These are phyloP conservation scores for Rhipidura dahli DNA, from an alignment of 2,113 vertebrate genomes.

Conservation along the genomic window DNA sequence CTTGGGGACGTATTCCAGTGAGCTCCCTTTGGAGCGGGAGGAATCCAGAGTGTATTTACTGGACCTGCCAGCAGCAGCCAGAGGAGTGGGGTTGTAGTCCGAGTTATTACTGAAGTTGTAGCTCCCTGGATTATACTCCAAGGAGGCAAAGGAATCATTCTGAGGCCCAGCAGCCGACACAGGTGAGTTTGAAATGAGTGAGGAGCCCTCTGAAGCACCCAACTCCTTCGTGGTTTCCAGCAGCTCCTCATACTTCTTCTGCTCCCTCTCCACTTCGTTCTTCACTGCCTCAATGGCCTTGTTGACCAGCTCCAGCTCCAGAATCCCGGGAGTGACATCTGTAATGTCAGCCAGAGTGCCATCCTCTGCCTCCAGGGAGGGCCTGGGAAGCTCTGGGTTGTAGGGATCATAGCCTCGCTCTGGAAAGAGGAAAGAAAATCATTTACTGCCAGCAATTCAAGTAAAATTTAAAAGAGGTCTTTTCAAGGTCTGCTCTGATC, in stretches of 20 bases:
- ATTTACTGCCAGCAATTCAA: background rate
- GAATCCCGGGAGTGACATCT: slow-evolving; percentile 71
- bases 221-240: slow-evolving; percentile 69
- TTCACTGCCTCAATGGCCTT: slow-evolving; percentile 91
- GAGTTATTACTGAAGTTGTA: slow-evolving; percentile 71
- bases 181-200: background rate
- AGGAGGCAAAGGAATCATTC: slow-evolving; percentile 50
- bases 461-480: background rate
- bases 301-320: slow-evolving; percentile 92
- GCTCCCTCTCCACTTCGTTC: slow-evolving; percentile 88
- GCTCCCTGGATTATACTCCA: slow-evolving; percentile 80
- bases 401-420: slow-evolving; percentile 92
- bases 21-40: slow-evolving; percentile 59
- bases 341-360: background rate
- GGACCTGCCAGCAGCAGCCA: slow-evolving; percentile 48
- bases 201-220: slow-evolving; percentile 58
- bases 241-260: slow-evolving; percentile 88
- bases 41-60: slow-evolving; percentile 89
- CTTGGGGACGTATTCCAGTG: slow-evolving; percentile 90
- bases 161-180: background rate
- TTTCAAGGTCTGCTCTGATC: background rate
- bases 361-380: slow-evolving; percentile 72
- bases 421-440: background rate
- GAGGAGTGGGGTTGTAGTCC: slow-evolving; percentile 87
- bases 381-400: slow-evolving; percentile 86